Conservation (phyloP, 2,888 invertebrate species). For the Agriopis marginaria region DNA sequence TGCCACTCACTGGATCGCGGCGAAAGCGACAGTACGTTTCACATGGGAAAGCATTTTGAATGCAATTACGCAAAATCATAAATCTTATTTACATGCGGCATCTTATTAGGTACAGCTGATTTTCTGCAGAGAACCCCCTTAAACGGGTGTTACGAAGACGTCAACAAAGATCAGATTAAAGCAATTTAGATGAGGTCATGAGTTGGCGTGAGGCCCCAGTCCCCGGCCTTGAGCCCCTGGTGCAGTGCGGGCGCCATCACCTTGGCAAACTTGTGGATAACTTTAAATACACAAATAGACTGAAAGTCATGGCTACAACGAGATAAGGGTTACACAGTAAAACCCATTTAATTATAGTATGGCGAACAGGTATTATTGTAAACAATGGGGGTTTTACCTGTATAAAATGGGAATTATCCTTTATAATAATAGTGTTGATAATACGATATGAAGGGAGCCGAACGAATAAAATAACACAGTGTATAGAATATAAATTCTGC, state of each 20-base stretch:
- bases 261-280: constrained; percentile 53
- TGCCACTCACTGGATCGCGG: constrained; percentile 18
- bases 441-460: constrained; percentile 16
- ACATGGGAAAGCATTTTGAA: constrained; percentile 33
- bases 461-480: constrained; percentile 21
- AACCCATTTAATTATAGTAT: constrained; percentile 1
- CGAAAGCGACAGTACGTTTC: constrained; percentile 32
- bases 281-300: constrained; percentile 40
- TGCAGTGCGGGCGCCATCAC: constrained; percentile 61
- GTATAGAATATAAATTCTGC: constrained; percentile 41
- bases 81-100: not conserved
- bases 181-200: constrained; percentile 34
- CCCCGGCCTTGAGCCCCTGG: constrained; percentile 54
- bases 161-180: constrained; percentile 2
- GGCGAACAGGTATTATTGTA: not conserved
- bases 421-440: not conserved
- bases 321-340: constrained; percentile 11
- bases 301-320: constrained; percentile 12
- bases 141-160: not conserved
- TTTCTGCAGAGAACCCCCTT: constrained; percentile 12
- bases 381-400: not conserved
- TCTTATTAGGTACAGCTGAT: not conserved
- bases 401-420: not conserved
- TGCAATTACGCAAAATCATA: constrained; percentile 14
- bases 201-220: constrained; percentile 56